Conservation (phyloP, 2,113 vertebrate species). For the Nettapus auritus region DNA sequence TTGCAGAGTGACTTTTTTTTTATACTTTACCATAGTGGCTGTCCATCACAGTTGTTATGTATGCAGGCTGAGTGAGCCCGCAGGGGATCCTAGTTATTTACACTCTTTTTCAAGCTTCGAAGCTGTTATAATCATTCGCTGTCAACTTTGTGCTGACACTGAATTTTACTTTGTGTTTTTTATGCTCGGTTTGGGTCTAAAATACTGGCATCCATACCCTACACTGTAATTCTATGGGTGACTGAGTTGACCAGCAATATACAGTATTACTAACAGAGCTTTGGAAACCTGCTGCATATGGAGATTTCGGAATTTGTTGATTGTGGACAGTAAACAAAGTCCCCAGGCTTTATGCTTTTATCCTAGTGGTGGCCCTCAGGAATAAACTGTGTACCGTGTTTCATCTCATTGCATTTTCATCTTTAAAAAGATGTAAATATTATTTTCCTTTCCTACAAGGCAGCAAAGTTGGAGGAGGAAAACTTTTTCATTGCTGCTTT, state of each 20-base stretch:
- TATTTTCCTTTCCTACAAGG: conserved; percentile 47
- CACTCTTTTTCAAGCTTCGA: conserved; percentile 88
- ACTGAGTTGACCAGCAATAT: conserved; percentile 77
- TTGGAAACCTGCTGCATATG: conserved; percentile 75
- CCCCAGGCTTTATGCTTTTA: conserved; percentile 72
- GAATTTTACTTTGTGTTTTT: conserved; percentile 87
- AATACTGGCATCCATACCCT: conserved; percentile 79
- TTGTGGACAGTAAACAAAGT: conserved; percentile 78
- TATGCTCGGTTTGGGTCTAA: conserved; percentile 83
- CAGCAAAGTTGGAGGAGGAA: conserved; percentile 54
- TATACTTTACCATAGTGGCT: conserved; percentile 77
- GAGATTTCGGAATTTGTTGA: conserved; percentile 77
- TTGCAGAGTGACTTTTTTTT: conserved; percentile 72
- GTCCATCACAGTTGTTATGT: conserved; percentile 87
- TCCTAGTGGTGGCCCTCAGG: conserved; percentile 70
- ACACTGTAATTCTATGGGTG: conserved; percentile 80
- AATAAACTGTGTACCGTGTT: conserved; percentile 41
- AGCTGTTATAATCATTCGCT: conserved; percentile 91
- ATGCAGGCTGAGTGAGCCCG: conserved; percentile 85
- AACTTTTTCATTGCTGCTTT: conserved; percentile 53
- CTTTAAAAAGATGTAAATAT: conserved; percentile 68
- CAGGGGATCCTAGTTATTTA: conserved; percentile 89
- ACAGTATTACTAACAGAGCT: conserved; percentile 72
- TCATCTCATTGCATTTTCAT: conserved; percentile 68
- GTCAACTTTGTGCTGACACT: conserved; percentile 90